Percentiles rank a stretch among this genome's conserved stretches.
These are phyloP conservation scores for Archips crataeganus DNA, from an alignment of 2,888 invertebrate species.

Conservation along the genomic window DNA sequence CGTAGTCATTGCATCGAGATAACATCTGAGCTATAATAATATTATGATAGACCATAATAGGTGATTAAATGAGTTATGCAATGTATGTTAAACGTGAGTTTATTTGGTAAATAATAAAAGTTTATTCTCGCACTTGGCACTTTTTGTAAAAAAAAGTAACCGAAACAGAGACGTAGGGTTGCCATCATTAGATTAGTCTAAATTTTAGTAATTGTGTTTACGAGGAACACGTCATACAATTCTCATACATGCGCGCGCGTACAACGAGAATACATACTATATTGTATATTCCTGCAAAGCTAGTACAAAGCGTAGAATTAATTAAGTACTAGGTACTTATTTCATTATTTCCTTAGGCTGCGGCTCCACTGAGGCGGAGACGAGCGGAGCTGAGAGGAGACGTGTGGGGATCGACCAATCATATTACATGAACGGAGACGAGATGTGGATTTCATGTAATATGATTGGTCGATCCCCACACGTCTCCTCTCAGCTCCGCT, in stretches of 20 bases:
- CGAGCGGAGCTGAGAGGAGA: too few relatives aligned
- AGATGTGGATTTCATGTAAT: too few relatives aligned
- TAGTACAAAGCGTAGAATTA: not conserved
- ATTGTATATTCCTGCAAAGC: not conserved
- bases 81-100: conserved; percentile 6
- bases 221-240: not conserved
- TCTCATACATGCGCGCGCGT: not conserved
- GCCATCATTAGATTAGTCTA: not conserved
- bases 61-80: conserved; percentile 18
- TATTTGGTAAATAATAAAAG: not conserved
- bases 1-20: conserved; percentile 13
- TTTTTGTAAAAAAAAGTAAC: not conserved
- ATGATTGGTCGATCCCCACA: too few relatives aligned
- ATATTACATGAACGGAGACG: too few relatives aligned
- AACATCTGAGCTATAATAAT: conserved; percentile 19
- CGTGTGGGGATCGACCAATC: too few relatives aligned
- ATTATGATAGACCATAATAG: conserved; percentile 23
- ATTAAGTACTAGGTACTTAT: too few relatives aligned
- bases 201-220: not conserved
- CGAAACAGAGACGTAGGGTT: not conserved
- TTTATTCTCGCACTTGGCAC: not conserved
- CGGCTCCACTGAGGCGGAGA: too few relatives aligned
- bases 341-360: too few relatives aligned
- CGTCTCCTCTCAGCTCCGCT: too few relatives aligned
- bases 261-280: too few relatives aligned